phyloP scores from a whole-genome alignment of 2,888 invertebrate genomes.

The Drosophila pegasa region DNA sequence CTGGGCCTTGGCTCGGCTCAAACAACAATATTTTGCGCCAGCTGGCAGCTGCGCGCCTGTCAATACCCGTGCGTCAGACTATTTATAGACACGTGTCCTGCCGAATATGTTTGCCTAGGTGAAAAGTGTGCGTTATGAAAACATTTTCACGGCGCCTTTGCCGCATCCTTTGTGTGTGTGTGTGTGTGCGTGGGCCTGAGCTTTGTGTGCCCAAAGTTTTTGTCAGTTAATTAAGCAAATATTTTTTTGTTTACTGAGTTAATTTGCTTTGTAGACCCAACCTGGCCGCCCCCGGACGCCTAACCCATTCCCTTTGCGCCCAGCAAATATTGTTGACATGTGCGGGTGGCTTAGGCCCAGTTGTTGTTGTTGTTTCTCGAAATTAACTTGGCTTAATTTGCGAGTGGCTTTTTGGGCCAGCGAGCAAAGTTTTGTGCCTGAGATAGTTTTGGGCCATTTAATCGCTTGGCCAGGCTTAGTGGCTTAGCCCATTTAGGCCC shows the following conservation, averaged over 20 bases:
- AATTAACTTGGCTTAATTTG: conserved; percentile 64
- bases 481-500: conserved; percentile 10
- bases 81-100: conserved; percentile 54
- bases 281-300: not conserved
- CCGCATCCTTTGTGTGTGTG: conserved; percentile 35
- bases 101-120: conserved; percentile 50
- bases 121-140: conserved; percentile 69
- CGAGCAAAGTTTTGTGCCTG: conserved; percentile 2
- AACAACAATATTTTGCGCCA: conserved; percentile 11
- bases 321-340: conserved; percentile 56
- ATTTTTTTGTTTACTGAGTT: conserved; percentile 69
- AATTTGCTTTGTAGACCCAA: conserved; percentile 59
- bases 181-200: not conserved
- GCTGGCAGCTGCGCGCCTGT: conserved; percentile 44
- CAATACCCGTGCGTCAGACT: conserved; percentile 44
- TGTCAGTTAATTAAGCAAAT: conserved; percentile 80
- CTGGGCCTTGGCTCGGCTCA: conserved; percentile 6
- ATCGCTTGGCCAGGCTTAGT: conserved; percentile 34
- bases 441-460: conserved; percentile 33
- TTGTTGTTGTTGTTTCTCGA: conserved; percentile 34
- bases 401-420: conserved; percentile 39
- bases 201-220: conserved; percentile 68
- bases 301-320: conserved; percentile 14
- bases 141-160: conserved; percentile 55
- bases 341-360: conserved; percentile 51